Conservation (phyloP, 1,140 invertebrate species). For the Papilio aristodemus region DNA sequence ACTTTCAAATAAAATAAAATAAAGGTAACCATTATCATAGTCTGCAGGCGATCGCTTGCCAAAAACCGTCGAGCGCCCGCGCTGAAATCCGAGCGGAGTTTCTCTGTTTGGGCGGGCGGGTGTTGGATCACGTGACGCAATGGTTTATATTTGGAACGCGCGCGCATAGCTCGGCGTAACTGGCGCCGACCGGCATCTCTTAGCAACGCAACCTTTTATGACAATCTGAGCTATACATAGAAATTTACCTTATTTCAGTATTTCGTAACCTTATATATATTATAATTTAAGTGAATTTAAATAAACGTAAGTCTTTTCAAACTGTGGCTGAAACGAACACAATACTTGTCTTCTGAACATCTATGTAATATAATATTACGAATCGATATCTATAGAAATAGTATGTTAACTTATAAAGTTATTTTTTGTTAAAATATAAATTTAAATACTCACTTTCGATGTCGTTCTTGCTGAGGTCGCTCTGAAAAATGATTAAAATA, state of each 20-base stretch:
- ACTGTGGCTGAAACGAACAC: not conserved
- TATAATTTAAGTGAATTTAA: not conserved
- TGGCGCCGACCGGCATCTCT: constrained; percentile 54
- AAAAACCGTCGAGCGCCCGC: constrained; percentile 49
- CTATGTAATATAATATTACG: not conserved
- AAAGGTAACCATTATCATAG: constrained; percentile 10
- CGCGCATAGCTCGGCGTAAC: constrained; percentile 56
- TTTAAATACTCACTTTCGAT: constrained; percentile 86
- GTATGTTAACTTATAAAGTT: not conserved
- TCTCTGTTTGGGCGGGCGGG: constrained; percentile 79
- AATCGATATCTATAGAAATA: constrained; percentile 30
- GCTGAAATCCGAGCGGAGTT: constrained; percentile 76
- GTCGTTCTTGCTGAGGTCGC: constrained; percentile 86
- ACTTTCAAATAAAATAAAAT: constrained; percentile 30
- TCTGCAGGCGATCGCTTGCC: constrained; percentile 33
- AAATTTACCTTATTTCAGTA: constrained; percentile 33
- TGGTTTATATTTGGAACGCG: constrained; percentile 71
- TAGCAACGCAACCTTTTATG: constrained; percentile 73
- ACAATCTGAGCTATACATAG: constrained; percentile 69
- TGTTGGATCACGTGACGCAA: constrained; percentile 70
- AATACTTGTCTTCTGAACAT: not conserved
- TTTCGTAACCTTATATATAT: not conserved
- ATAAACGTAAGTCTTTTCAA: too few species aligned
- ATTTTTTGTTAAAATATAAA: constrained; percentile 2
- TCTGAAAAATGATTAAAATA: constrained; percentile 82